phyloP scores from a whole-genome alignment of 2,888 invertebrate genomes.

The Hymenopus coronatus region DNA sequence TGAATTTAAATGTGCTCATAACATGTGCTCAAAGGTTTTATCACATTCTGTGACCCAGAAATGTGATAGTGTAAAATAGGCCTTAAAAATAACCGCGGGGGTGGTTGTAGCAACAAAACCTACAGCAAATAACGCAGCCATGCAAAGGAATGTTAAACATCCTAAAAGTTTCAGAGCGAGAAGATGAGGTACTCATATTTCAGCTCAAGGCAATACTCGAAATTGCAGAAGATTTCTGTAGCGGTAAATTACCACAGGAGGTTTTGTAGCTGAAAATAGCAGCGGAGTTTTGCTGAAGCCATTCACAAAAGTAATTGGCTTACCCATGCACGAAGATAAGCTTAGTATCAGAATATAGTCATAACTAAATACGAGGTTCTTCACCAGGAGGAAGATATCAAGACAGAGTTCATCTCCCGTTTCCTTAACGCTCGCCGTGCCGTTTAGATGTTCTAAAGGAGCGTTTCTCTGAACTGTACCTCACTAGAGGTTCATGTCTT shows the following conservation, averaged over 20 bases:
- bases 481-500: too few species aligned
- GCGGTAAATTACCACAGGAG: too few species aligned
- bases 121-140: background rate
- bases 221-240: too few species aligned
- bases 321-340: background rate
- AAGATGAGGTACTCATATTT: background rate
- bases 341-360: background rate
- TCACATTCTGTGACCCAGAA: too few species aligned
- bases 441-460: background rate
- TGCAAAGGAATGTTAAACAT: background rate
- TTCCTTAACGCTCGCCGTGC: background rate
- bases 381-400: background rate
- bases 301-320: background rate
- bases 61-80: too few species aligned
- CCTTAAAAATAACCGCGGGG: too few species aligned
- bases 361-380: background rate
- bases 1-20: too few species aligned
- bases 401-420: background rate
- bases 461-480: background rate
- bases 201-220: background rate
- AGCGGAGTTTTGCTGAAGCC: background rate
- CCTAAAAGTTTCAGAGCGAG: background rate
- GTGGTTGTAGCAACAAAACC: too few species aligned
- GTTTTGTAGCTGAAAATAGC: background rate
- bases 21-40: too few species aligned